Base-by-base conservation (phyloP, 64 coral and sea anemone species). In the Dendrophyllia cribrosa region DNA sequence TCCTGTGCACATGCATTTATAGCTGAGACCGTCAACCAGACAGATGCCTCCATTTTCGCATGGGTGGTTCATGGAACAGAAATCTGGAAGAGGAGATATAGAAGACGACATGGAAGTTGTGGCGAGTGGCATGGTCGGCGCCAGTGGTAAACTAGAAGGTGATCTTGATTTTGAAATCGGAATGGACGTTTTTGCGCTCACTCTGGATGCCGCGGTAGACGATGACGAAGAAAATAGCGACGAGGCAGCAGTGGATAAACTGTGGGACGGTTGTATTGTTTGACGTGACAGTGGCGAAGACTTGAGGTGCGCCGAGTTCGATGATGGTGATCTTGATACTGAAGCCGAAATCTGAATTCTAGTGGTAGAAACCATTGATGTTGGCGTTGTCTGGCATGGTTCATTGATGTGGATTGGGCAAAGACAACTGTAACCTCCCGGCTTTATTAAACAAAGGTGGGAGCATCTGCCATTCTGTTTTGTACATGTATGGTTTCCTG, bases 381-480 rank as follows among this genome's bases (percentile, higher is more conserved):
- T 79, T 10, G 56, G 19, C 14, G 55, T 43, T 61, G 77, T 59
- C 77, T 79, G 77, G 77, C 77, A 79, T 34, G 53, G 22, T 15
- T 56, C 23, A 69, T 24, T 63, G 44, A 89, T 83, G 60, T 89
- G 88, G 3, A 34, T 66, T 53, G 89, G 68, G 64, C 94, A 96
- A 51, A 79, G 46, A 75, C 94, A 96, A 20, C 87, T 67, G 21
- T 88, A 49, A 7, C 83, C 75, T 19, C 23, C 43, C 19, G 89
- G 84, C 25, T 83, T 96, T 56, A 86, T 50, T 16, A 96, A 48
- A 46, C 94, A 96, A 68, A 96, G 94, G 58, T 96, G 89, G 19
- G 83, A 88, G n/a, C 94, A 96, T 6, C 94, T 76, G 46, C 94
- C 85, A 53, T 96, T 96, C 49, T 92, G 64, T 50, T 47, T 83